These are phyloP conservation scores for Oxystoma pomonae DNA, from an alignment of 2,888 invertebrate species.

Conservation along the genomic window DNA sequence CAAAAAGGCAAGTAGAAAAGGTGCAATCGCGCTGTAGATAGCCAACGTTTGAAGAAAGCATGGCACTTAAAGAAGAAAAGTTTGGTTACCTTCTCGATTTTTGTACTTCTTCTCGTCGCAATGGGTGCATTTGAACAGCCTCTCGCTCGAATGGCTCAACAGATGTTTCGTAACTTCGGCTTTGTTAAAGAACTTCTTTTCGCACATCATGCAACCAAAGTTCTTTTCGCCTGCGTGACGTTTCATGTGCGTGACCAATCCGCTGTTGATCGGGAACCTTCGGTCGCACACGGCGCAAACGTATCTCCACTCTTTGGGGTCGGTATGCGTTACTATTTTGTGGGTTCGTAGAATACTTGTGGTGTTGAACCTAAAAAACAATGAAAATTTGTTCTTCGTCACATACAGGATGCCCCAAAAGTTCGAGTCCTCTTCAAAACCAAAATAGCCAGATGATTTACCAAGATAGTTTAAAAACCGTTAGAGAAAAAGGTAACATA, in stretches of 20 bases:
- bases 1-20: too few species aligned
- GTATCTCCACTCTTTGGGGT: slow-evolving; percentile 37
- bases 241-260: slow-evolving; percentile 31
- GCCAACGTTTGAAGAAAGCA: too few species aligned
- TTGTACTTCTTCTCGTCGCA: slow-evolving; percentile 35
- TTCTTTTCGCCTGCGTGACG: slow-evolving; percentile 40
- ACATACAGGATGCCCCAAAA: too few species aligned
- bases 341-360: slow-evolving; percentile 34
- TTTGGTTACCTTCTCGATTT: slow-evolving; percentile 27
- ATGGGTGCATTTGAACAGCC: slow-evolving; percentile 30
- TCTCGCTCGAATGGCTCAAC: slow-evolving; percentile 32
- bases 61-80: too few species aligned
- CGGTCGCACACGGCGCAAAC: slow-evolving; percentile 30
- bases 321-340: slow-evolving; percentile 35
- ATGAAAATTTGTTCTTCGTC: too few species aligned
- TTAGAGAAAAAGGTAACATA: too few species aligned
- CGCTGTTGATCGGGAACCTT: slow-evolving; percentile 36
- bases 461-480: too few species aligned
- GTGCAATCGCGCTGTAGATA: slow-evolving; percentile 26
- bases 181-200: slow-evolving; percentile 43
- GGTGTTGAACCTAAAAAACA: slow-evolving; percentile 29
- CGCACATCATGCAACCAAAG: slow-evolving; percentile 34
- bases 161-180: slow-evolving; percentile 33
- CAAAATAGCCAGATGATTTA: too few species aligned
- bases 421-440: too few species aligned